Percentiles rank a stretch among this genome's conserved stretches.
phyloP scores from a whole-genome alignment of 1,140 invertebrate species.

The Drosophila fuyamai region DNA sequence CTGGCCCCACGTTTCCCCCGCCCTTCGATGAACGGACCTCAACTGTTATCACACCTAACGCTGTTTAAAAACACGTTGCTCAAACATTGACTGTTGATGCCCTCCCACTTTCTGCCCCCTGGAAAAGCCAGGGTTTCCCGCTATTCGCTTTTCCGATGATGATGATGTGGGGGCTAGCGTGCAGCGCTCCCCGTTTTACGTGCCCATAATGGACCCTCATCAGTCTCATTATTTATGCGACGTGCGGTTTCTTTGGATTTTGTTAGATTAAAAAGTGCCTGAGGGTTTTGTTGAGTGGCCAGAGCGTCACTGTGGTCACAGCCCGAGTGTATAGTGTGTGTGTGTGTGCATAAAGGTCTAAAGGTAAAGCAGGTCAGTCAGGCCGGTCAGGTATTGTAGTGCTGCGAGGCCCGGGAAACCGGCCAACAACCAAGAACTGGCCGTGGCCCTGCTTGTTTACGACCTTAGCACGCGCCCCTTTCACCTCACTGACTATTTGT shows the following conservation, averaged over 20 bases:
- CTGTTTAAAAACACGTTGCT: constrained; percentile 82
- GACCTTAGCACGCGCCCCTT: constrained; percentile 73
- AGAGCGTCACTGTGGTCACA: constrained; percentile 71
- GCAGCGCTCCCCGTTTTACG: constrained; percentile 61
- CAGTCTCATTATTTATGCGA: constrained; percentile 83
- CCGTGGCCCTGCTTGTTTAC: constrained; percentile 66
- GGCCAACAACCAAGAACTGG: constrained; percentile 13
- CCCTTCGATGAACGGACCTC: constrained; percentile 42
- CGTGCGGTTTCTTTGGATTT: constrained; percentile 83
- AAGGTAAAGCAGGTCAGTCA: constrained; percentile 77
- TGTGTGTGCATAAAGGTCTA: constrained; percentile 39
- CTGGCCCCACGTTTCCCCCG: not conserved
- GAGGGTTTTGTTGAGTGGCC: constrained; percentile 79
- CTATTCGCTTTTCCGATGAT: constrained; percentile 10
- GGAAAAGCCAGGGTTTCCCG: constrained; percentile 21
- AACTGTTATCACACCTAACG: constrained; percentile 80
- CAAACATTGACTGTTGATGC: constrained; percentile 78
- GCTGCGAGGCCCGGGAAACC: constrained; percentile 27
- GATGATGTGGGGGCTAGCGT: constrained; percentile 48
- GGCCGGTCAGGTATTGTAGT: constrained; percentile 76
- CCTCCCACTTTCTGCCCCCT: constrained; percentile 1
- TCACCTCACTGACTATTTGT: constrained; percentile 76
- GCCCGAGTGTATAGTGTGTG: constrained; percentile 12
- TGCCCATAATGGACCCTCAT: constrained; percentile 82
- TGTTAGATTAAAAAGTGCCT: constrained; percentile 83